Percentiles rank a stretch among this genome's conserved stretches.
These are phyloP conservation scores for Clarias laeviceps DNA, from an alignment of 2,797 vertebrate species.

Conservation along the genomic window DNA sequence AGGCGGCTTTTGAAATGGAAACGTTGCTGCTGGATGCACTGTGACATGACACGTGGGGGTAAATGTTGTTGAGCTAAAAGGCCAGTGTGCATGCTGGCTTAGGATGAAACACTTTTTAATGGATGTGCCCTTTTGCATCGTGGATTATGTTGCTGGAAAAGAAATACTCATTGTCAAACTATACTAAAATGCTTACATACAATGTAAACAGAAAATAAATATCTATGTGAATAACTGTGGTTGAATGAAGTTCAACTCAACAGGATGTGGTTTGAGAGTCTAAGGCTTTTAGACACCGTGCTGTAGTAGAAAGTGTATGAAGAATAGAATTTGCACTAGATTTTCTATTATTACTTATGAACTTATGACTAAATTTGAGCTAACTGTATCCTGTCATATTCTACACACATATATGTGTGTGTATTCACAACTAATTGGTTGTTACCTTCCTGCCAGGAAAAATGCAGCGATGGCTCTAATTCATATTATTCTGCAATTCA, in stretches of 20 bases:
- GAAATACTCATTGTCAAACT: not conserved
- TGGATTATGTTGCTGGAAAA: not conserved
- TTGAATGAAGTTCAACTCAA: constrained; percentile 41
- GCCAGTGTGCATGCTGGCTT: constrained; percentile 15
- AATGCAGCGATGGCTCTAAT: not conserved
- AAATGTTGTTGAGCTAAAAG: constrained; percentile 39
- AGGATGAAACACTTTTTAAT: constrained; percentile 37
- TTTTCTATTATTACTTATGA: not conserved
- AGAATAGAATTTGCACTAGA: constrained; percentile 13
- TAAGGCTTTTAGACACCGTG: constrained; percentile 37
- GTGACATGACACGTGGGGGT: constrained; percentile 45
- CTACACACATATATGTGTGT: not conserved
- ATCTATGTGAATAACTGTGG: constrained; percentile 41
- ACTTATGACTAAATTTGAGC: not conserved
- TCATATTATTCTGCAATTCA: constrained; percentile 10
- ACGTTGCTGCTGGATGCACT: constrained; percentile 39
- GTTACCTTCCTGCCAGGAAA: constrained; percentile 8
- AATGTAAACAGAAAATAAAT: constrained; percentile 23
- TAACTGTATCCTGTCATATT: not conserved
- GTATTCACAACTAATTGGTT: not conserved
- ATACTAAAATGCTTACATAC: not conserved
- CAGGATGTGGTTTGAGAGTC: constrained; percentile 44
- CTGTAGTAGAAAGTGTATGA: constrained; percentile 11
- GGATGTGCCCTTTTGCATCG: not conserved
- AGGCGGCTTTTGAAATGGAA: constrained; percentile 55